These are phyloP conservation scores for Andrena marginata DNA, from an alignment of 2,888 invertebrate species.

Conservation along the genomic window DNA sequence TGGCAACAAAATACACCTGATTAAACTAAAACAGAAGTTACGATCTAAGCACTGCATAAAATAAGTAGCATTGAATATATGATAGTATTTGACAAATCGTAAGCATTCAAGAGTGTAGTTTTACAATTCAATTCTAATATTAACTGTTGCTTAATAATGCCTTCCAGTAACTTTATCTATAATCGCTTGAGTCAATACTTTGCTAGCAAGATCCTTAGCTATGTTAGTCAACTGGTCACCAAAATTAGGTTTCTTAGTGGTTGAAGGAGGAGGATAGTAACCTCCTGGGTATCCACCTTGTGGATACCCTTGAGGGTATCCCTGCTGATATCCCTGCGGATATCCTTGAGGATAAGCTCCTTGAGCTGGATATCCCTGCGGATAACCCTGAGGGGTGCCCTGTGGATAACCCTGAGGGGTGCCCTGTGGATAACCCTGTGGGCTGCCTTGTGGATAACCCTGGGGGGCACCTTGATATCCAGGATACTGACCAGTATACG, in stretches of 20 bases:
- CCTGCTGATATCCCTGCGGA: neutral
- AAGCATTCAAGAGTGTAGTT: neutral
- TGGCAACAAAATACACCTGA: neutral
- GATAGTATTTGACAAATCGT: neutral
- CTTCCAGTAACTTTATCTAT: conserved; percentile 77
- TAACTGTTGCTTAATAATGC: conserved; percentile 22
- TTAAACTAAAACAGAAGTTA: neutral
- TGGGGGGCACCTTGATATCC: conserved; percentile 49
- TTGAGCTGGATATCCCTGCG: conserved; percentile 62
- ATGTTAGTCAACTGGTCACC: conserved; percentile 75
- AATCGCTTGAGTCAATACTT: conserved; percentile 77
- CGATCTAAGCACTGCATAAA: neutral
- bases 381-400: conserved; percentile 51
- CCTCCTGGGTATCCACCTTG: conserved; percentile 11
- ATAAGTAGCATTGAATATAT: neutral
- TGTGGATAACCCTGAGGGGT: neutral
- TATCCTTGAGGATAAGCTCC: conserved; percentile 53
- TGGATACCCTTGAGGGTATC: neutral
- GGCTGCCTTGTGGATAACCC: neutral
- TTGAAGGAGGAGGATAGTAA: conserved; percentile 60
- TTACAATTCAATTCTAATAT: neutral
- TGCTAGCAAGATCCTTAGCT: conserved; percentile 78
- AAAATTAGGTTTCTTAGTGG: conserved; percentile 77
- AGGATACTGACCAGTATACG: conserved; percentile 54
- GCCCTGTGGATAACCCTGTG: conserved; percentile 58